Evolutionary conservation across 2,888 invertebrate genomes (phyloP).

Genomic region (Baccha elongata): DNA sequence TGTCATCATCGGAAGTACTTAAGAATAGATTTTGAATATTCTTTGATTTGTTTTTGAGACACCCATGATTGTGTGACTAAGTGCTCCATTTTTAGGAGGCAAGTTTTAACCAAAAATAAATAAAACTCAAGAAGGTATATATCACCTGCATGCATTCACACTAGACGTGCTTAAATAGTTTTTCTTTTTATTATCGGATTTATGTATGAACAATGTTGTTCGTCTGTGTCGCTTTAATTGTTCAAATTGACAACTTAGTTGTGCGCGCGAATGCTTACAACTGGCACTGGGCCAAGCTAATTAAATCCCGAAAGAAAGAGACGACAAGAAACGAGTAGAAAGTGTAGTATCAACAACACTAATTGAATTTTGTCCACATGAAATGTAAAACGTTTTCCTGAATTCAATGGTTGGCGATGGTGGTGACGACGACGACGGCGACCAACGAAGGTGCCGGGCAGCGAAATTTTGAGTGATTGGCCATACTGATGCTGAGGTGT

Average conservation of each 20-base stretch:
- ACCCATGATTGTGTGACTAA: slow-evolving; percentile 43
- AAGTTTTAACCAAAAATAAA: slow-evolving; percentile 37
- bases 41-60: slow-evolving; percentile 39
- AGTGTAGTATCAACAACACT: slow-evolving; percentile 58
- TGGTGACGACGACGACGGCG: neutral
- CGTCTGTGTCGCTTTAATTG: slow-evolving; percentile 66
- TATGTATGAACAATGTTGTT: slow-evolving; percentile 40
- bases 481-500: slow-evolving; percentile 33
- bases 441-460: neutral
- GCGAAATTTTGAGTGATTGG: slow-evolving; percentile 62
- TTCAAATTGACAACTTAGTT: slow-evolving; percentile 73
- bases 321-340: slow-evolving; percentile 6
- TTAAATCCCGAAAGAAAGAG: slow-evolving; percentile 39
- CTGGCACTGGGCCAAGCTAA: slow-evolving; percentile 70
- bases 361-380: slow-evolving; percentile 71
- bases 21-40: slow-evolving; percentile 13
- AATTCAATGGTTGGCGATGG: slow-evolving; percentile 26
- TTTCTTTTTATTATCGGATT: slow-evolving; percentile 47
- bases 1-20: slow-evolving; percentile 43
- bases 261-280: slow-evolving; percentile 42
- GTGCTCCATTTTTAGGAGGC: slow-evolving; percentile 46
- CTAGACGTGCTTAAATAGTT: slow-evolving; percentile 44
- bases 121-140: neutral
- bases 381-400: slow-evolving; percentile 65
- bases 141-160: slow-evolving; percentile 59